Conservation (phyloP, 2,888 invertebrate genomes). For the Protophormia terraenovae region DNA sequence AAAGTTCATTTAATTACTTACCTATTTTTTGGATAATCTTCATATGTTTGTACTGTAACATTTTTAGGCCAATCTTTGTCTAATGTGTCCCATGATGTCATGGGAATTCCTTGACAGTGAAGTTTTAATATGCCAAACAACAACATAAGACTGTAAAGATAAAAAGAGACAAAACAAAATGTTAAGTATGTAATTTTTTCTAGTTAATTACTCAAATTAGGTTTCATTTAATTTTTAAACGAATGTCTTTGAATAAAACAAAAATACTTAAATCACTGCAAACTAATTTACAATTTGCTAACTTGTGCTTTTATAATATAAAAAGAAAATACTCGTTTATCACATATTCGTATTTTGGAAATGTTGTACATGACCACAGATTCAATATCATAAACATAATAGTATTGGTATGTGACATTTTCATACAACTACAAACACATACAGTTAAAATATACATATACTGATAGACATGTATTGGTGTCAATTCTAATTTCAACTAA, state of each 20-base stretch:
- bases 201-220: conserved; percentile 30
- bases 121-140: conserved; percentile 61
- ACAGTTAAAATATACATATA: neutral
- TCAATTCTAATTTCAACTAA: conserved; percentile 60
- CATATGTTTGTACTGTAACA: conserved; percentile 40
- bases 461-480: conserved; percentile 40
- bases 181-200: neutral
- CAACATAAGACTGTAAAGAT: conserved; percentile 55
- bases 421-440: neutral
- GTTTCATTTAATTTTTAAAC: conserved; percentile 6
- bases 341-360: neutral
- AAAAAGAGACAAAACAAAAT: neutral
- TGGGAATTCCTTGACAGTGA: conserved; percentile 68
- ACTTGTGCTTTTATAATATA: neutral
- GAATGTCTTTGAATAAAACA: neutral
- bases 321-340: neutral
- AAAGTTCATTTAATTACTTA: neutral
- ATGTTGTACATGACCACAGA: conserved; percentile 47
- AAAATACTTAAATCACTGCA: neutral
- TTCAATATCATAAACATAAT: conserved; percentile 28
- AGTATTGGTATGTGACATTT: neutral
- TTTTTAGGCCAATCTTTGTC: conserved; percentile 38
- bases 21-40: conserved; percentile 8
- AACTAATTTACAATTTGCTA: conserved; percentile 27
- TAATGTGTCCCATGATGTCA: conserved; percentile 46